Evolutionary conservation across 2,888 invertebrate species (phyloP).

Genomic region (Patella caerulea): DNA sequence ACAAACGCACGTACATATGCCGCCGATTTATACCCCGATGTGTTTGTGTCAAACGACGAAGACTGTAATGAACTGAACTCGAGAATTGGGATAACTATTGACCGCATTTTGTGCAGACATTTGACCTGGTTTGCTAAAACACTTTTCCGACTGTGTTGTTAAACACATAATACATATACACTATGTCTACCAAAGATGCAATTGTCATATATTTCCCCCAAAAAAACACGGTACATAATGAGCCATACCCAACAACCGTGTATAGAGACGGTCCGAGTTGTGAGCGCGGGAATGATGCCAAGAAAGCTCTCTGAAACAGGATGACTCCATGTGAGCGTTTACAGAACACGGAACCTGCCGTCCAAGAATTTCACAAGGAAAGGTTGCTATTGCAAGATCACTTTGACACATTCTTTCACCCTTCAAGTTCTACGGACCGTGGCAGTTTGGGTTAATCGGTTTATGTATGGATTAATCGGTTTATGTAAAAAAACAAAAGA

Average conservation of each 20-base stretch:
- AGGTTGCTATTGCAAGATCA: conserved; percentile 22
- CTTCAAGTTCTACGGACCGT: conserved; percentile 23
- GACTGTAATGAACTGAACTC: too few relatives aligned
- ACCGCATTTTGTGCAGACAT: conserved; percentile 23
- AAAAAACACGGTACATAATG: conserved; percentile 19
- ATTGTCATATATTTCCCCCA: conserved; percentile 23
- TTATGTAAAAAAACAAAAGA: conserved; percentile 31
- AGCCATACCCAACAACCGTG: conserved; percentile 24
- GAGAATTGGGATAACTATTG: conserved; percentile 11
- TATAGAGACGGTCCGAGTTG: conserved; percentile 32
- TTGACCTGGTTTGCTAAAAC: conserved; percentile 28
- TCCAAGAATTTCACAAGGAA: conserved; percentile 41
- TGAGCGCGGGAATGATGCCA: conserved; percentile 31
- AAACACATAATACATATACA: conserved; percentile 30
- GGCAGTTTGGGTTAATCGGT: conserved; percentile 17
- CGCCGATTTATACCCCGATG: too few relatives aligned
- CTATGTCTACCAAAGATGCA: conserved; percentile 27
- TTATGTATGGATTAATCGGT: conserved; percentile 12
- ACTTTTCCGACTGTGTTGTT: conserved; percentile 20
- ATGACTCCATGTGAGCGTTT: conserved; percentile 22
- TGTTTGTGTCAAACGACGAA: too few relatives aligned
- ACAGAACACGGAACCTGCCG: conserved; percentile 33
- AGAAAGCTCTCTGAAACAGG: conserved; percentile 14
- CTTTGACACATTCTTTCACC: not conserved
- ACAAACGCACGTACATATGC: too few relatives aligned